Percentiles rank a stretch among this genome's conserved stretches.
phyloP scores from a whole-genome alignment of 2,888 invertebrate species.

The Lacanobia wlatinum region DNA sequence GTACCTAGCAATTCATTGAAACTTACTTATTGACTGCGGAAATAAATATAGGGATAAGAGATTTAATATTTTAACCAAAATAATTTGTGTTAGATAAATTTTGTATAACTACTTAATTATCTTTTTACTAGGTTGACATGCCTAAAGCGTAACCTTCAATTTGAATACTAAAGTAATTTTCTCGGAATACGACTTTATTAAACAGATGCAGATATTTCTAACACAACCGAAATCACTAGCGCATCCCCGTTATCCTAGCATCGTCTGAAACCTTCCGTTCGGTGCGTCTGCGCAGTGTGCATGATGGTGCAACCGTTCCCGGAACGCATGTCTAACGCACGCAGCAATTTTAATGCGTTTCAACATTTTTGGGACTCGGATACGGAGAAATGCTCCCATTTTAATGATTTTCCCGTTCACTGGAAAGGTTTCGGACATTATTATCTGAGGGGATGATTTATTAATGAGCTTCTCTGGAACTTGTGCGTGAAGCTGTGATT shows the following conservation, averaged over 20 bases:
- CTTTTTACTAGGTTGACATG: too few relatives aligned
- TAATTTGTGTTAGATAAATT: too few relatives aligned
- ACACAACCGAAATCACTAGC: neutral
- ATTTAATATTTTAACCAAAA: too few relatives aligned
- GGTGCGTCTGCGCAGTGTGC: constrained; percentile 2
- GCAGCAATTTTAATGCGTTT: constrained; percentile 22
- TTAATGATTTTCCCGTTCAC: constrained; percentile 52
- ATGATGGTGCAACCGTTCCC: constrained; percentile 35
- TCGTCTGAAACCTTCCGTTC: constrained; percentile 7
- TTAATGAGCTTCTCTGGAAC: constrained; percentile 46
- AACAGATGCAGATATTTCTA: neutral
- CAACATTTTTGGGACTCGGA: constrained; percentile 31
- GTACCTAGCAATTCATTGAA: too few relatives aligned
- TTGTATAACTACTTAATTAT: too few relatives aligned
- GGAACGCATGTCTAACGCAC: constrained; percentile 54
- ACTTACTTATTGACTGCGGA: too few relatives aligned
- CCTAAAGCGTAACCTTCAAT: too few relatives aligned
- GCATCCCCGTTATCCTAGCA: constrained; percentile 35
- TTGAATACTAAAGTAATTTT: too few relatives aligned
- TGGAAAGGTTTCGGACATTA: constrained; percentile 3
- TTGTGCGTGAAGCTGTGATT: constrained; percentile 24
- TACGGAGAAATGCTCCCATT: constrained; percentile 59
- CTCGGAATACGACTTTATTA: too few relatives aligned
- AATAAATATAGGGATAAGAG: too few relatives aligned
- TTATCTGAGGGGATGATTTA: constrained; percentile 51